These are phyloP conservation scores for Eretmochelys imbricata DNA, from an alignment of 2,113 vertebrate genomes.

Conservation along the genomic window DNA sequence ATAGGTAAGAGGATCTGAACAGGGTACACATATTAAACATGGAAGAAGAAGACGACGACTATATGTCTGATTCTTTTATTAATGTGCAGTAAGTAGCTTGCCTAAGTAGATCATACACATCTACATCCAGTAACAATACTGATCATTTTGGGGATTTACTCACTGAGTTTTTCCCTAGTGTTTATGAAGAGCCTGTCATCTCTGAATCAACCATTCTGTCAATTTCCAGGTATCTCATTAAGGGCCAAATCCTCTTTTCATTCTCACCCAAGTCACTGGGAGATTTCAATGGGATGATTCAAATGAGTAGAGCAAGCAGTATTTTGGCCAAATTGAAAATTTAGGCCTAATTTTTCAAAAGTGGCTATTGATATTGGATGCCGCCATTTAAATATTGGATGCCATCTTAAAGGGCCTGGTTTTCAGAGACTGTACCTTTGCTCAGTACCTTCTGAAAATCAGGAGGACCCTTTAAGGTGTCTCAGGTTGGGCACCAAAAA, in stretches of 20 bases:
- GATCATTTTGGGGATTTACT: background rate
- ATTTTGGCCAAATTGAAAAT: background rate
- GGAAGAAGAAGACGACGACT: constrained; percentile 91
- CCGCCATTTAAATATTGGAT: background rate
- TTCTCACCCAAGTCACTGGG: background rate
- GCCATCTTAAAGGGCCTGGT: background rate
- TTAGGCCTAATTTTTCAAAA: background rate
- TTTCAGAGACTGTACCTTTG: background rate
- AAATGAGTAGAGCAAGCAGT: background rate
- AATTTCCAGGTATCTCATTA: background rate
- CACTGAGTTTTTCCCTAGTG: background rate
- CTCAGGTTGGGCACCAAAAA: background rate
- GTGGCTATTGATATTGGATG: background rate
- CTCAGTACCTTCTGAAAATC: background rate
- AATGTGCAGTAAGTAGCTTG: constrained; percentile 82
- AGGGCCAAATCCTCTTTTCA: background rate
- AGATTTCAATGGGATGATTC: background rate
- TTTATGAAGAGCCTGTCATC: background rate
- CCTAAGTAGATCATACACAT: background rate
- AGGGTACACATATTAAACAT: constrained; percentile 63
- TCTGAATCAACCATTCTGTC: background rate
- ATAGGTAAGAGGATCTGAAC: fast-evolving
- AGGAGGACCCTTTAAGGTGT: background rate
- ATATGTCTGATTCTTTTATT: constrained; percentile 95
- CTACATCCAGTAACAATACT: background rate